A percentile compares a stretch with the other conserved stretches of the same genome.
Evolutionary conservation across 2,797 vertebrate genomes (phyloP).

Genomic region (Phyllotis vaccarum): DNA sequence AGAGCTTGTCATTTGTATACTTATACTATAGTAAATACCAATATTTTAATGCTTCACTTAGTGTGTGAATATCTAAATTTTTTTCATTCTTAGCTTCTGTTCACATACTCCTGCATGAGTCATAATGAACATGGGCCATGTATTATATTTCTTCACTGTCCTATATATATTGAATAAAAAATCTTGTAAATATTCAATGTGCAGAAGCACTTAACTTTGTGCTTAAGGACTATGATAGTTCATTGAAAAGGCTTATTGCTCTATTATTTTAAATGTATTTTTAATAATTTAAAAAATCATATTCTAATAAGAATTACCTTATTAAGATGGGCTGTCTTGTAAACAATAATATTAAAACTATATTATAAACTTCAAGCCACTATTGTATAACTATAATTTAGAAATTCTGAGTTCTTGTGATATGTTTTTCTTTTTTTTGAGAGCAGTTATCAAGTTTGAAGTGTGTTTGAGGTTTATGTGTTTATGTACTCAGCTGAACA

Average conservation of each 20-base stretch:
- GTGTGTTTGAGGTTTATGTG: no score
- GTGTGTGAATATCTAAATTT: conserved; percentile 1
- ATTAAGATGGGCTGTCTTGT: background rate
- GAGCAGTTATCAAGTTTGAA: background rate
- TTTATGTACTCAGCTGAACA: background rate
- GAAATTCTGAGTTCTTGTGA: conserved; percentile 46
- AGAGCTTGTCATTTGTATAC: background rate
- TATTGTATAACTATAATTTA: background rate
- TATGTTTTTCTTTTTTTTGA: background rate
- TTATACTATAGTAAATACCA: background rate
- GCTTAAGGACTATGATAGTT: background rate
- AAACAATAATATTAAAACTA: background rate
- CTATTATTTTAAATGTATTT: conserved; percentile 1
- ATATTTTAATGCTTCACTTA: background rate
- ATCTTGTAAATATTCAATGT: conserved; percentile 24
- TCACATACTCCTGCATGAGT: background rate
- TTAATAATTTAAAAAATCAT: conserved; percentile 13
- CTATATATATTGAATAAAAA: background rate
- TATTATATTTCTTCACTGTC: background rate
- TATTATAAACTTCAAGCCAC: background rate
- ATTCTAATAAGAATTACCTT: conserved; percentile 3
- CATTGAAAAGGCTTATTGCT: background rate
- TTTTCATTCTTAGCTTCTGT: conserved; percentile 19
- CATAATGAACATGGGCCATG: background rate
- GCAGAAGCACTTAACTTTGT: background rate